Conservation (phyloP, 2,113 vertebrate genomes). For the Pollachius pollachius region DNA sequence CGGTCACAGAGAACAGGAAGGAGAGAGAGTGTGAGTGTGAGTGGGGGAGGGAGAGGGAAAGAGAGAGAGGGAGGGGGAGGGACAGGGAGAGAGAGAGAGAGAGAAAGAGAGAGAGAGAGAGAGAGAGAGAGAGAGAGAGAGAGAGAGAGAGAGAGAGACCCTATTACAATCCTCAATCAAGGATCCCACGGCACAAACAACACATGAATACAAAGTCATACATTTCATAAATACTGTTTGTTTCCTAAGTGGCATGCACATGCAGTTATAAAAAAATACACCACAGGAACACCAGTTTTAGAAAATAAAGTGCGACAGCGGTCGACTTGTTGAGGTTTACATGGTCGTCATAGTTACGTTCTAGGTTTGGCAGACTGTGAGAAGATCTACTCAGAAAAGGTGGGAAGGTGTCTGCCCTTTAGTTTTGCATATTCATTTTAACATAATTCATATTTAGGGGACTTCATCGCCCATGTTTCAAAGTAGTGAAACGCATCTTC, state of each 20-base stretch:
- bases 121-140: no score
- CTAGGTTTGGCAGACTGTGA: conserved; percentile 56
- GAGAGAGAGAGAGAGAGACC: no score
- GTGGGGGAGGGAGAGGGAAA: no score
- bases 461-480: conserved; percentile 17
- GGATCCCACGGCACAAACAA: conserved; percentile 56
- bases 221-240: conserved; percentile 39
- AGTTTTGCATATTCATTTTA: conserved; percentile 55
- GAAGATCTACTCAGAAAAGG: conserved; percentile 60
- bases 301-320: conserved; percentile 75
- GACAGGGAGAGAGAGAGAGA: no score
- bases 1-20: background rate
- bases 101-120: no score
- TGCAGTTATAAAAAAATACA: conserved; percentile 76
- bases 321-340: conserved; percentile 75
- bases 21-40: no score
- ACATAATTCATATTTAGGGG: conserved; percentile 26
- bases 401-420: conserved; percentile 17
- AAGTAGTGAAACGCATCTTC: no score
- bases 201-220: conserved; percentile 62
- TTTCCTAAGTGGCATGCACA: conserved; percentile 72
- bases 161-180: no score
- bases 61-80: no score
- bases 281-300: conserved; percentile 54
- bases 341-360: conserved; percentile 54